Evolutionary conservation across 2,888 invertebrate species (phyloP), one percentile per base, ranked within the genome.

Genomic region (Lepeophtheirus nordmannii): DNA sequence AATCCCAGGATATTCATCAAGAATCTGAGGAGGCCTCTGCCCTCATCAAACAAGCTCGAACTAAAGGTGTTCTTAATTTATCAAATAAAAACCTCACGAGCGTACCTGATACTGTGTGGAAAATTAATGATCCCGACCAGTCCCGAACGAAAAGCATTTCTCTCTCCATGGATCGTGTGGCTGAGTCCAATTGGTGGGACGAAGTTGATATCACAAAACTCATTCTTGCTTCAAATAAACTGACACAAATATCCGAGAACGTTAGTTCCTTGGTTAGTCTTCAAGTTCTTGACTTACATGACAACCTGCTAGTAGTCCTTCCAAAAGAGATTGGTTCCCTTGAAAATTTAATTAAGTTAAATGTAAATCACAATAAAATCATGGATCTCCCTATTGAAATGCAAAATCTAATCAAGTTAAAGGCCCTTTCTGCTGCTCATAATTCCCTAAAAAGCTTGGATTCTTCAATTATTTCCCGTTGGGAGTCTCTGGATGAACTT

Each of bases 401-500:
- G 73, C 87, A 82, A 73, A 80, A 81, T 68, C 76, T 91, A 70
- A 78, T 79, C 5, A 85, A 86, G 69, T 75, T 92, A 67, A 80
- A 82, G 69, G 80, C 81, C 73, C 79, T 92, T 30, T 84, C 83
- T 73, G 74, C 88, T 65, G 83, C 85, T n/a, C 80, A 86, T 75
- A 92, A 92, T 78, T 75, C 79, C 69, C 77, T 92, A 65, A 77
- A 78, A 40, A 78, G 79, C 70, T 77, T 92, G 60, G 80, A 82
- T 72, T 82, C 85, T 37, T 17, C 53, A 1, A 14, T 46, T 5
- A 79, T 91, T 72, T 86, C 86, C 66, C 85, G 88, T 76, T 78
- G 92, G 69, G 82, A 85, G 67, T 86, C 86, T 83, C 78, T 93
- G 68, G 83, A 85, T 73, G 78, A 80, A 70, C 74, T 87, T 82